These are phyloP conservation scores for Drosophila buzzatii DNA, from an alignment of 2,888 invertebrate species.

Conservation along the genomic window DNA sequence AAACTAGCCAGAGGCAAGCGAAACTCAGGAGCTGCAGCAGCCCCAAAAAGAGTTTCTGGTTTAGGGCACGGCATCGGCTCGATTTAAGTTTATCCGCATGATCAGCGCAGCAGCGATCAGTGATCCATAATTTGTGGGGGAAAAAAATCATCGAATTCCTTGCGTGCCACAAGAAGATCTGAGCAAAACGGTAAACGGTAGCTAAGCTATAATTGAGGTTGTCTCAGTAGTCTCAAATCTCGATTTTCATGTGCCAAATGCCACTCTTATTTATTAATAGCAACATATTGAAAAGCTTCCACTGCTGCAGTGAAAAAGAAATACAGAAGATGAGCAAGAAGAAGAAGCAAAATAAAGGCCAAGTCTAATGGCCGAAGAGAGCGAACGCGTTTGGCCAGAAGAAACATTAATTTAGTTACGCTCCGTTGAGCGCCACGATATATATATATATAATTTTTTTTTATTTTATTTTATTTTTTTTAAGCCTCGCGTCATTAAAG, in stretches of 20 bases:
- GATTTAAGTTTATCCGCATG: conserved; percentile 82
- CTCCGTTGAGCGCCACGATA: conserved; percentile 56
- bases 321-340: background rate
- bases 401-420: conserved; percentile 77
- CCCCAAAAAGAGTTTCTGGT: conserved; percentile 5
- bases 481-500: conserved; percentile 70
- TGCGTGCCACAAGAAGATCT: conserved; percentile 66
- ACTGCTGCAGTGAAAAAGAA: conserved; percentile 16
- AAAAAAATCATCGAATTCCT: conserved; percentile 49
- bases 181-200: conserved; percentile 71
- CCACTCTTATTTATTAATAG: conserved; percentile 53
- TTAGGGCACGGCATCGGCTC: conserved; percentile 46
- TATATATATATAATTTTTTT: background rate
- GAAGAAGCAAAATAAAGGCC: conserved; percentile 20
- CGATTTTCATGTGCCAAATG: conserved; percentile 47
- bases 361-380: conserved; percentile 45
- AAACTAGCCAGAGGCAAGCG: conserved; percentile 74
- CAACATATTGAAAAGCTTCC: conserved; percentile 15
- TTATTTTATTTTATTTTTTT: background rate
- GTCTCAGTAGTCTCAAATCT: conserved; percentile 15
- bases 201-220: conserved; percentile 66
- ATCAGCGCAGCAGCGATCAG: conserved; percentile 68
- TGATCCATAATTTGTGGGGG: conserved; percentile 64
- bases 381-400: conserved; percentile 38
- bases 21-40: conserved; percentile 32